Conservation (phyloP, 2,113 vertebrate species). For the Gallinago paraguaiae region DNA sequence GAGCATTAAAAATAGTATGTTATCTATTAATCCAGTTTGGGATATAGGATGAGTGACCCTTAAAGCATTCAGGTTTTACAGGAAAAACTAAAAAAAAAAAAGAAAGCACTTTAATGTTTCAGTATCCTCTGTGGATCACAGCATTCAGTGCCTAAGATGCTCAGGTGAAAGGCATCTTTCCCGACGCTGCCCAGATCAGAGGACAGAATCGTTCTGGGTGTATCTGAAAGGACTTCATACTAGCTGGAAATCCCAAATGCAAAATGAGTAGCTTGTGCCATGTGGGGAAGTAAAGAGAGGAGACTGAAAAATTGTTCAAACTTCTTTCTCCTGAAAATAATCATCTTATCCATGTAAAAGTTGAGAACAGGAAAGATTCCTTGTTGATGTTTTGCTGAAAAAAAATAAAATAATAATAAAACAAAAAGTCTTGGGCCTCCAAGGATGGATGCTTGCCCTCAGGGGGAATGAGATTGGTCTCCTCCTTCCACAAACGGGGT, state of each 20-base stretch:
- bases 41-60: background rate
- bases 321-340: background rate
- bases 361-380: background rate
- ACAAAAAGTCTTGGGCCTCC: background rate
- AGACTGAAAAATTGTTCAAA: background rate
- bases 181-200: background rate
- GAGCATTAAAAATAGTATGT: background rate
- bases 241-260: background rate
- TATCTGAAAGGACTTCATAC: background rate
- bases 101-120: conserved; percentile 17
- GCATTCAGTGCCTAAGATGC: conserved; percentile 26
- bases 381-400: background rate
- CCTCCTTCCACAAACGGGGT: background rate
- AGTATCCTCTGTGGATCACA: background rate
- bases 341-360: background rate
- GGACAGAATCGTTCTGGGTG: background rate
- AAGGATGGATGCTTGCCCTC: background rate
- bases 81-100: background rate
- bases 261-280: background rate
- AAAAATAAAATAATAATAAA: background rate
- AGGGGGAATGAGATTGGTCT: background rate
- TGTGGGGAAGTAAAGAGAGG: background rate
- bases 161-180: background rate
- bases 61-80: conserved; percentile 13
- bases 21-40: background rate